phyloP scores from a whole-genome alignment of 1,140 invertebrate species.

The Polypedilum pembai region DNA sequence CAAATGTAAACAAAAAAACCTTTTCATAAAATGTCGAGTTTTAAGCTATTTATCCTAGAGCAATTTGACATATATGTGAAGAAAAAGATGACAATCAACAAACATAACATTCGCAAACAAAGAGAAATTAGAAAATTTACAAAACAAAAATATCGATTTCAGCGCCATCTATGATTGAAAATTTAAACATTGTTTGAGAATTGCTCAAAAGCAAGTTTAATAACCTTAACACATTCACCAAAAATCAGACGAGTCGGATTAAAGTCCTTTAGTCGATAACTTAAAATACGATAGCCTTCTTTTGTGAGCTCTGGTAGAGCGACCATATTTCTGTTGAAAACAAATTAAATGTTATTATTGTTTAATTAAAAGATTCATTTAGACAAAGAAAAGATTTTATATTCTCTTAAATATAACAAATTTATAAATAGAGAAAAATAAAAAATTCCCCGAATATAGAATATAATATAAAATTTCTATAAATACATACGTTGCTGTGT shows the following conservation, averaged over 20 bases:
- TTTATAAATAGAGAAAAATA: neutral
- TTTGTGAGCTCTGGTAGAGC: conserved; percentile 48
- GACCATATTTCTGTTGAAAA: conserved; percentile 46
- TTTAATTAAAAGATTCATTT: neutral
- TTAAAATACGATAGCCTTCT: conserved; percentile 53
- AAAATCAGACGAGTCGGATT: conserved; percentile 55
- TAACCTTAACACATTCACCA: conserved; percentile 47
- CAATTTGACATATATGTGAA: too few relatives aligned
- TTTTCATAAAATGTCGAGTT: too few relatives aligned
- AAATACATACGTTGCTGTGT: conserved; percentile 30
- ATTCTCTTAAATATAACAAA: neutral
- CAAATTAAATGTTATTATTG: conserved; percentile 25
- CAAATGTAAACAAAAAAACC: too few relatives aligned
- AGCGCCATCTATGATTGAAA: too few relatives aligned
- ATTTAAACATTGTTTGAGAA: too few relatives aligned
- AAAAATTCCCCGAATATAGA: neutral
- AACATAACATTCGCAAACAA: too few relatives aligned
- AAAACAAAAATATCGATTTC: too few relatives aligned
- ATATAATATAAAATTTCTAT: neutral
- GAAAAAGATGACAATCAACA: too few relatives aligned
- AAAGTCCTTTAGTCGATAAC: conserved; percentile 51
- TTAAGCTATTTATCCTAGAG: too few relatives aligned
- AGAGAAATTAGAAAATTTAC: too few relatives aligned
- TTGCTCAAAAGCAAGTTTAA: too few relatives aligned
- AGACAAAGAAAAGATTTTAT: neutral